Evolutionary conservation across 2,113 vertebrate species (phyloP), one percentile per base, ranked within the genome.

Genomic region (Aepyceros melampus): DNA sequence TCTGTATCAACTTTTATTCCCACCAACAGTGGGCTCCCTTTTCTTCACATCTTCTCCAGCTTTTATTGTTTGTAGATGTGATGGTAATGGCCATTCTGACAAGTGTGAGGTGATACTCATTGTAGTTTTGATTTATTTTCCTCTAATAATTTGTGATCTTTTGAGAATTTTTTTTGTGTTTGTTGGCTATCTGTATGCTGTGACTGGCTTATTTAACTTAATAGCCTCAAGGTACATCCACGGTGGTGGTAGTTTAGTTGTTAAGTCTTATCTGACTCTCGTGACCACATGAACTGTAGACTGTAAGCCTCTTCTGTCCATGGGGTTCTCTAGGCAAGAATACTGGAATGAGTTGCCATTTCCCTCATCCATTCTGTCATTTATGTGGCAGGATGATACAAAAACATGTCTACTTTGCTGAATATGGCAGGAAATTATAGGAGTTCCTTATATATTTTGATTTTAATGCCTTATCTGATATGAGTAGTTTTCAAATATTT

Each of bases 241-340:
- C 0, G 10, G 19, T 71, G 19, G 10, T 23, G 67, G n/a, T 40
- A 23, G 67, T 40, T 71, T 40, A 40, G 9, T 40, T 11, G 5
- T 19, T 36, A 71, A 71, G 64, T 71, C 5, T 3, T 71, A 10
- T 12, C 67, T 5, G 1, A 40, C 2, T 40, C 67, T 71, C 0
- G 0, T 0, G 2, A 71, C 67, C 67, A 11, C 10, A 23, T 6
- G 4, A 19, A 3, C 67, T 23, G 5, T 40, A 71, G n/a, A n/a
- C 67, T 0, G 0, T 9, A 6, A 71, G 19, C 9, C n/a, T 40
- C 67, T n/a, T 71, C 67, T 71, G 64, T 21, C 67, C n/a, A 71
- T 40, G n/a, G 67, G 67, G 40, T 71, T 71, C 19, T 71, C 67
- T n/a, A 71, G n/a, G 67, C n/a, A 71, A 40, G 67, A 36, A 23